Base-by-base conservation (phyloP, 1,140 invertebrate genomes). In the Camponotus vicinus region DNA sequence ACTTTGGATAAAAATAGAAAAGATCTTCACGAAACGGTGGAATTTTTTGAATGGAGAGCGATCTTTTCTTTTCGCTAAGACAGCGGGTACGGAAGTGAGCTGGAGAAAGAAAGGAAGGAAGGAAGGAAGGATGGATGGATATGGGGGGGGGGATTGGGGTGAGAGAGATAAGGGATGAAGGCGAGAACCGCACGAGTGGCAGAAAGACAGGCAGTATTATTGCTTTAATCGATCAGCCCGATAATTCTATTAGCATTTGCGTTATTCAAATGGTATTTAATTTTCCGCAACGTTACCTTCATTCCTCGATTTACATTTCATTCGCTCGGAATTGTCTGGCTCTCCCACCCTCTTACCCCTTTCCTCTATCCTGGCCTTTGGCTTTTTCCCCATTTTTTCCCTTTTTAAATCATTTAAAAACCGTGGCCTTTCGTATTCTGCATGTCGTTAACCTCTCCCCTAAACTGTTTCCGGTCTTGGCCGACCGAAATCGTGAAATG, bases 231-330 rank as follows among this genome's bases (percentile, higher is more conserved):
- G 90, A 93, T 93, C 90, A 91, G 75, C 64, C 79, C 90, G 88
- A 94, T 94, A 94, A 94, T 94, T 93, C 92, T 91, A 93, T 94
- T 93, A 90, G 90, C 86, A 91, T 92, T 93, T 89, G 85, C 91
- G 90, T 92, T 94, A 94, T 94, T 94, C 93, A 93, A 94, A 94
- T 94, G 92, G 90, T 94, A 94, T 94, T 94, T 93, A 94, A 95
- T 95, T 95, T 95, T 94, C 92, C 93, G 92, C 92, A 86, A 89
- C 92, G 93, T 93, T 95, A 93, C 92, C 92, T 93, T 94, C 93
- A 93, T 94, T 93, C 92, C 89, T 88, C 90, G 91, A 94, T 94
- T 94, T 94, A 92, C 93, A 94, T 94, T 94, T 94, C 93, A 92
- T 93, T 94, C 93, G 82, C 91, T 92, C 84, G 82, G 86, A 91